A percentile compares a stretch with the other conserved stretches of the same genome.
Conservation (phyloP, 2,113 vertebrate species). For the Toxostoma redivivum region DNA sequence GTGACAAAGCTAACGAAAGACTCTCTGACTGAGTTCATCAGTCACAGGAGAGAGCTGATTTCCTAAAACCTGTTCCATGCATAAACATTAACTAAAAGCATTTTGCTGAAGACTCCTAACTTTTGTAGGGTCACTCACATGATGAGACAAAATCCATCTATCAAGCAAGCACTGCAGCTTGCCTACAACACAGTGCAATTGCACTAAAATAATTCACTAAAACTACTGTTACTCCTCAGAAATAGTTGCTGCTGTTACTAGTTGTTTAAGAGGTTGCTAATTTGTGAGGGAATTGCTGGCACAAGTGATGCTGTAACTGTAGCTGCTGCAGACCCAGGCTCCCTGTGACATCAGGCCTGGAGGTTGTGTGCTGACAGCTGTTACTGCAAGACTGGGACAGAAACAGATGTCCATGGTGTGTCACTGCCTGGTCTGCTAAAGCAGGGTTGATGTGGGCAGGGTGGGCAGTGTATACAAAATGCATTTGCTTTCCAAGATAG, state of each 20-base stretch:
- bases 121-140: neutral
- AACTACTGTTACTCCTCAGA: neutral
- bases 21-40: neutral
- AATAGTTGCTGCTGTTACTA: neutral
- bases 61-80: neutral
- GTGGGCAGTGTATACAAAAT: neutral
- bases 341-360: fast-evolving
- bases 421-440: neutral
- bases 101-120: neutral
- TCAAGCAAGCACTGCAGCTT: neutral
- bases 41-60: neutral
- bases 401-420: neutral
- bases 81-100: neutral
- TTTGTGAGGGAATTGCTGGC: neutral
- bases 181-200: fast-evolving
- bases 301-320: neutral
- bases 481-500: neutral
- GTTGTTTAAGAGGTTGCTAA: neutral
- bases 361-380: neutral
- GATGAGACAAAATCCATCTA: neutral
- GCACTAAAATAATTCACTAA: neutral
- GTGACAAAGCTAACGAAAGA: neutral
- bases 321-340: neutral
- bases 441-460: fast-evolving
- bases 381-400: no score